These are phyloP conservation scores for Neoseiulus cucumeris DNA, from an alignment of 1,140 invertebrate genomes.

Conservation along the genomic window DNA sequence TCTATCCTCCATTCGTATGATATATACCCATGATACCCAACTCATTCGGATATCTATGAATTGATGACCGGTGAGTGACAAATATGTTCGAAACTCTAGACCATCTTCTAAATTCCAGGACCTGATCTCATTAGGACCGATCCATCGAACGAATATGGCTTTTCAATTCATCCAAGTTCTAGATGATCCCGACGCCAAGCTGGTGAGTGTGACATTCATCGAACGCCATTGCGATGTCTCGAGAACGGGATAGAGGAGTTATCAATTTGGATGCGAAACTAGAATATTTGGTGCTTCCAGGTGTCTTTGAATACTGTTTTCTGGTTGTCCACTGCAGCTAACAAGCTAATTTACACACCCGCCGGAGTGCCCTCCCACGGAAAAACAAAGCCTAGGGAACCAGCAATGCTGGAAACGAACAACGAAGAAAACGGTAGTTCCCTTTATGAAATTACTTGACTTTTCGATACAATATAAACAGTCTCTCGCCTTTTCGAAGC, in stretches of 20 bases:
- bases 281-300: not conserved
- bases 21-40: too few species aligned
- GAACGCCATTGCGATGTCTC: too few species aligned
- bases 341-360: not conserved
- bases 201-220: too few species aligned
- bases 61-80: too few species aligned
- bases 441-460: not conserved
- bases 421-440: slow-evolving; percentile 5
- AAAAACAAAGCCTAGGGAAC: not conserved
- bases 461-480: not conserved
- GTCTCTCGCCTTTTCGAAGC: not conserved
- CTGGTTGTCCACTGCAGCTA: slow-evolving; percentile 1
- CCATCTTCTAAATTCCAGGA: not conserved
- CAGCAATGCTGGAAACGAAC: not conserved
- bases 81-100: too few species aligned
- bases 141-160: slow-evolving; percentile 9
- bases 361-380: not conserved
- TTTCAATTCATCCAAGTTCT: not conserved
- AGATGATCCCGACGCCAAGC: not conserved
- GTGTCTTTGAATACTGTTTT: slow-evolving; percentile 3
- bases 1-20: too few species aligned
- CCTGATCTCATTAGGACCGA: slow-evolving; percentile 1
- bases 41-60: too few species aligned
- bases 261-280: too few species aligned
- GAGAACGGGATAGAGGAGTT: too few species aligned